A percentile compares a stretch with the other conserved stretches of the same genome.
These are phyloP conservation scores for Aramus guarauna DNA, from an alignment of 2,113 vertebrate species.

Conservation along the genomic window DNA sequence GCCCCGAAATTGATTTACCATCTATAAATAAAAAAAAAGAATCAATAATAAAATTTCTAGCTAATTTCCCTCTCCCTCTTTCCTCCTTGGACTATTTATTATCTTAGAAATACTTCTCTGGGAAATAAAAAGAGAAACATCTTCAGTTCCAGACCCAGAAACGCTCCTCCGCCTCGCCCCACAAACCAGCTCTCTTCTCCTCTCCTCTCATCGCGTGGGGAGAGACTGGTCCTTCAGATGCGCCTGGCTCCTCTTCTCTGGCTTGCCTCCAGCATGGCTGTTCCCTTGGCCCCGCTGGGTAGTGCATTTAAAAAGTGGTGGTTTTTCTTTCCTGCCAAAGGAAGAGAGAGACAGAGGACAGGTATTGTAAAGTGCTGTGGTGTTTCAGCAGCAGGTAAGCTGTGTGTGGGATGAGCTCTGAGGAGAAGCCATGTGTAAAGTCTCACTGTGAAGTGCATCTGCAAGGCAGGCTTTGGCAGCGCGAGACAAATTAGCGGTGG, in stretches of 20 bases:
- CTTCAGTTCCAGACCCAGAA: neutral
- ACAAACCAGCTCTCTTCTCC: neutral
- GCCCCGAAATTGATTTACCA: slow-evolving; percentile 54
- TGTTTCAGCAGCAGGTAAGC: neutral
- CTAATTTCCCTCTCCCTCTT: slow-evolving; percentile 19
- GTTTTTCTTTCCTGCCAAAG: slow-evolving; percentile 75
- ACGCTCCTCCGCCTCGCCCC: neutral
- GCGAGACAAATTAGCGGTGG: neutral
- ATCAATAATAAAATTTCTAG: slow-evolving; percentile 59
- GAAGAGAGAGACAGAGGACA: slow-evolving; percentile 51
- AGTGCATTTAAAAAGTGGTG: slow-evolving; percentile 50
- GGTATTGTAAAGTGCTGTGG: neutral
- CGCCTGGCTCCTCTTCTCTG: slow-evolving; percentile 70
- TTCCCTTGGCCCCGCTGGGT: slow-evolving; percentile 57
- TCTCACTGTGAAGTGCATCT: neutral
- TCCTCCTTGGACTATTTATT: slow-evolving; percentile 7
- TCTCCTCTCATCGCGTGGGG: neutral
- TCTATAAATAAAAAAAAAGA: slow-evolving; percentile 48
- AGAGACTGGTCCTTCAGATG: slow-evolving; percentile 60
- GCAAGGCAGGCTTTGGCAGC: neutral
- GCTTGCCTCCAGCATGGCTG: slow-evolving; percentile 58
- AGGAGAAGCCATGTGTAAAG: neutral
- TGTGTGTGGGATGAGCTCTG: rapidly evolving
- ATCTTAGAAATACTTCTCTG: slow-evolving; percentile 50
- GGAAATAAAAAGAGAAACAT: neutral